phyloP scores from a whole-genome alignment of 2,888 invertebrate genomes.

The Parnassius mnemosyne region DNA sequence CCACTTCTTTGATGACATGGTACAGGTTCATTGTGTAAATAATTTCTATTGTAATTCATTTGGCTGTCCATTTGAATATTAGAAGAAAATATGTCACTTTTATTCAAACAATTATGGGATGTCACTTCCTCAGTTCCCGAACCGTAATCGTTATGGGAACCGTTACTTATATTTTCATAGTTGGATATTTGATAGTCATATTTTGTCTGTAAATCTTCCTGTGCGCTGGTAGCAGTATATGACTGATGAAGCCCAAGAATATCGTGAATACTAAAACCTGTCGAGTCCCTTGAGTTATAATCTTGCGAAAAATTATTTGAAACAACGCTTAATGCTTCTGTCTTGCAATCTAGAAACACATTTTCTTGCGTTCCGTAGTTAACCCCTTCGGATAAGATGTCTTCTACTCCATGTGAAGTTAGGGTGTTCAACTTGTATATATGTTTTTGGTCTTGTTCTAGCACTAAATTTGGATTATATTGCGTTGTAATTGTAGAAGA shows the following conservation, averaged over 20 bases:
- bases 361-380: slow-evolving; percentile 50
- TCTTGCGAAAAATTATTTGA: slow-evolving; percentile 64
- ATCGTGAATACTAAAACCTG: slow-evolving; percentile 74
- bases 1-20: slow-evolving; percentile 56
- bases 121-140: slow-evolving; percentile 57
- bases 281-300: slow-evolving; percentile 74
- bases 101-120: slow-evolving; percentile 50
- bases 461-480: slow-evolving; percentile 35
- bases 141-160: slow-evolving; percentile 58
- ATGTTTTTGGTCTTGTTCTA: slow-evolving; percentile 40
- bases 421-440: slow-evolving; percentile 44
- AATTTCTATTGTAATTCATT: slow-evolving; percentile 55
- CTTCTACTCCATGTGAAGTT: slow-evolving; percentile 68
- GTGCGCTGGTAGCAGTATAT: slow-evolving; percentile 46
- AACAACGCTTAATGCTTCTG: slow-evolving; percentile 55
- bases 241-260: slow-evolving; percentile 70
- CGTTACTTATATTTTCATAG: slow-evolving; percentile 68
- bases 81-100: slow-evolving; percentile 46
- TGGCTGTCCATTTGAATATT: slow-evolving; percentile 49
- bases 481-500: slow-evolving; percentile 43
- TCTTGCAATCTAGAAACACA: slow-evolving; percentile 54
- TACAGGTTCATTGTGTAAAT: slow-evolving; percentile 54
- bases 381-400: slow-evolving; percentile 62
- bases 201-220: slow-evolving; percentile 55
- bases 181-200: slow-evolving; percentile 64